phyloP scores from a whole-genome alignment of 2,113 vertebrate species.

The Xiphophorus hellerii region DNA sequence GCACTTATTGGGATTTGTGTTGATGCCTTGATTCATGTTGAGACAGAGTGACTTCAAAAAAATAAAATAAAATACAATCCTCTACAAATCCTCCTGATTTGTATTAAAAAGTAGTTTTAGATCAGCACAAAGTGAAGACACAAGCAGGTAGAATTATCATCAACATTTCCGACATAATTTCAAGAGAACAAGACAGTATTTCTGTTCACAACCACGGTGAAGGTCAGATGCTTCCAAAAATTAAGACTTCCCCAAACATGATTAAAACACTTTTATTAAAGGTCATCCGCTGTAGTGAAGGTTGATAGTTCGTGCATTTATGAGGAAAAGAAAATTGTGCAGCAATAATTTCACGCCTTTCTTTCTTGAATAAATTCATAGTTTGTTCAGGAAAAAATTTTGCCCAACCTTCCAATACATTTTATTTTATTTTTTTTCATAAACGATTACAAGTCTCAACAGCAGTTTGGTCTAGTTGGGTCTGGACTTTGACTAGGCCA shows the following conservation, averaged over 20 bases:
- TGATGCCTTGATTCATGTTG: slow-evolving; percentile 10
- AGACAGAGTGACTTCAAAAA: not conserved
- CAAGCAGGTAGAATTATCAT: too few species aligned
- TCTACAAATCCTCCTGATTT: too few species aligned
- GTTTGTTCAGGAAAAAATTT: too few species aligned
- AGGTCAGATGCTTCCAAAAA: too few species aligned
- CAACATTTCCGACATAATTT: too few species aligned
- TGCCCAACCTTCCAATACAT: too few species aligned
- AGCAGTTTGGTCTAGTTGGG: not conserved
- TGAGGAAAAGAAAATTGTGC: not conserved
- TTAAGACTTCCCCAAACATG: not conserved
- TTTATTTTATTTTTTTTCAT: not conserved
- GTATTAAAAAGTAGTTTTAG: too few species aligned
- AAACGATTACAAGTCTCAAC: not conserved
- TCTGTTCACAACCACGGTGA: too few species aligned
- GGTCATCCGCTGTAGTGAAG: not conserved
- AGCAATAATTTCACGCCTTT: not conserved
- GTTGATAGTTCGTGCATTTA: not conserved
- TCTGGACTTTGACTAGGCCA: not conserved
- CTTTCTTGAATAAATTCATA: not conserved
- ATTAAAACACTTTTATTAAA: not conserved
- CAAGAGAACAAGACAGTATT: too few species aligned
- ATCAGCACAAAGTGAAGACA: too few species aligned
- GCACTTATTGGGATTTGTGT: not conserved
- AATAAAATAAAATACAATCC: too few species aligned